These are phyloP conservation scores for Stenodera caucasica DNA, from an alignment of 2,888 invertebrate species.

Conservation along the genomic window DNA sequence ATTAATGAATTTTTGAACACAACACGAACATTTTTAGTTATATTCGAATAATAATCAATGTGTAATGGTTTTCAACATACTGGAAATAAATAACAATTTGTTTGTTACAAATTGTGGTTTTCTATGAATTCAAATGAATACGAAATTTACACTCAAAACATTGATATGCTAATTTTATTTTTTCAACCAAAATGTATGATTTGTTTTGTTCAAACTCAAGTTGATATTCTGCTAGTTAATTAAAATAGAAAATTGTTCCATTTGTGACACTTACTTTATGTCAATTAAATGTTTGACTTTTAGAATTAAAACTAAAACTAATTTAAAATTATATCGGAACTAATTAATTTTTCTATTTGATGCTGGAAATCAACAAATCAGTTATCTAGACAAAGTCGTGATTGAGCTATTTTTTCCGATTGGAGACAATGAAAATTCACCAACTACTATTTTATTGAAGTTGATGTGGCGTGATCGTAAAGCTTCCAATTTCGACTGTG, in stretches of 20 bases:
- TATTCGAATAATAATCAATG: too few species aligned
- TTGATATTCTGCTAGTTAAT: too few species aligned
- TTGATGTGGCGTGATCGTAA: neutral
- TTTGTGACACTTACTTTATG: too few species aligned
- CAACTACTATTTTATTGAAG: neutral
- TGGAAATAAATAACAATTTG: neutral
- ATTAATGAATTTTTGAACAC: neutral
- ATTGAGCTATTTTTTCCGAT: neutral
- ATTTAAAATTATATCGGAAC: neutral
- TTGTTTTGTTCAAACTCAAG: too few species aligned
- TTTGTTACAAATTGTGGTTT: neutral
- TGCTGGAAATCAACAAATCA: neutral
- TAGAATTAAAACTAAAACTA: neutral
- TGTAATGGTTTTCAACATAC: neutral
- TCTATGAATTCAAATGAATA: too few species aligned
- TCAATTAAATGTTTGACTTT: neutral
- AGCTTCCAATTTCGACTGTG: constrained; percentile 1
- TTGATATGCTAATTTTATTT: too few species aligned
- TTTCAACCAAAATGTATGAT: too few species aligned
- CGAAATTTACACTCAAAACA: too few species aligned
- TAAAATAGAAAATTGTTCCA: too few species aligned
- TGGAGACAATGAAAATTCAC: neutral
- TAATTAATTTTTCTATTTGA: too few species aligned
- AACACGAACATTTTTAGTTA: neutral
- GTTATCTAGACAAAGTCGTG: neutral